Conservation (phyloP, 2,113 vertebrate species). For the Dipodomys spectabilis region DNA sequence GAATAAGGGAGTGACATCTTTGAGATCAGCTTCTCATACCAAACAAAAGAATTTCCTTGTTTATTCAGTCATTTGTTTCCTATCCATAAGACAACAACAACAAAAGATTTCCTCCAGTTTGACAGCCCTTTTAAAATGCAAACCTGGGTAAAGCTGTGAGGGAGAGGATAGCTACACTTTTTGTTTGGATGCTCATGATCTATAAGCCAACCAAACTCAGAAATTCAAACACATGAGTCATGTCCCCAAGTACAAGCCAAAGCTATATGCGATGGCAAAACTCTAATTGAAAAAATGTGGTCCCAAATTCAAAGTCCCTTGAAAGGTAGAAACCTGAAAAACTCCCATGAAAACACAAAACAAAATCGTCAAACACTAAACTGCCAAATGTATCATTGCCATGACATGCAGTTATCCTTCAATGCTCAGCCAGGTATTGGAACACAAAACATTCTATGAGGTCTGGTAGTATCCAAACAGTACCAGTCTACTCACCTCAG, state of each 20-base stretch:
- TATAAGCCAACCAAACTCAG: not conserved
- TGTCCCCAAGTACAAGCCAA: not conserved
- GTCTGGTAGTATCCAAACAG: not conserved
- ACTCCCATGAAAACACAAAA: not conserved
- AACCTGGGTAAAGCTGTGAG: not conserved
- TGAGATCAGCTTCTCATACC: not conserved
- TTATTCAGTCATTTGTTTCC: not conserved
- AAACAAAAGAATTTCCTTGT: not conserved
- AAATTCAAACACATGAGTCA: not conserved
- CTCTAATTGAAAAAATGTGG: not conserved
- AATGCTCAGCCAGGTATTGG: not conserved
- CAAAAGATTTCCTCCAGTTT: not conserved
- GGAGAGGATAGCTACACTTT: not conserved
- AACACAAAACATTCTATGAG: not conserved
- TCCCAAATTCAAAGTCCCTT: slow-evolving; percentile 7
- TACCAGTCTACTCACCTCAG: not conserved
- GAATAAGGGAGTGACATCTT: not conserved
- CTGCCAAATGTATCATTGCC: not conserved
- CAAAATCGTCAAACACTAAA: not conserved
- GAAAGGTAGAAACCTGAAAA: slow-evolving; percentile 33
- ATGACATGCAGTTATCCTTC: not conserved
- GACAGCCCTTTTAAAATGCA: slow-evolving; percentile 1
- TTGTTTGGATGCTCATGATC: not conserved
- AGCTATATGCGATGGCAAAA: not conserved
- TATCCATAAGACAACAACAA: not conserved